Evolutionary conservation across 2,888 invertebrate genomes (phyloP), one percentile per base, ranked within the genome.

Genomic region (Uloborus plumipes): DNA sequence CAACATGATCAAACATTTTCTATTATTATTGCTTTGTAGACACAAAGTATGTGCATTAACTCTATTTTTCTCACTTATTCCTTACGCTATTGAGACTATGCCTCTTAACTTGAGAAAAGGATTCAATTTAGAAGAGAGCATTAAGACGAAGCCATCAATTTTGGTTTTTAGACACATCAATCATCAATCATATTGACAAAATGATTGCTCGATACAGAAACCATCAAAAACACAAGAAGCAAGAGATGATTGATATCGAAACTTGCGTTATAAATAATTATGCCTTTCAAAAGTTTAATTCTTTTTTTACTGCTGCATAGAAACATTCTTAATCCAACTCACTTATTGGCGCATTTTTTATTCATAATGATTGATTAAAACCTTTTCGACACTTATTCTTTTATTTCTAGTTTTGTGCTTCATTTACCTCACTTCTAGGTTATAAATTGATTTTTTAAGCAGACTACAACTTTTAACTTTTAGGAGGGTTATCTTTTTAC

Each of bases 261-360:
- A 70, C 58, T 47, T 4, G 47, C 26, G 70, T 58, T 70, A 58
- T 70, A 58, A 58, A 70, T 70, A 39, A 70, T 39, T 39, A 39
- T 39, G 39, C 11, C 39, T 39, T 39, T 39, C 39, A 39, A 39
- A 39, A 39, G 39, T 39, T 39, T 39, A 39, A 39, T 39, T 39
- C 39, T 39, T 39, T 39, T 26, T 39, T 39, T 39, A 9, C 11
- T 4, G 39, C 1, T 11, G 3, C 39, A 39, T 39, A 9, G 39
- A 39, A 39, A 39, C 11, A n/a, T 62, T 20, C 2, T 31, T 26
- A 18, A 14, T 26, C 15, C 22, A 26, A 39, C 39, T 39, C 39
- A 39, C 39, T 55, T 55, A 18, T 55, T 55, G 20, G n/a, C 2
- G 18, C 55, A 18, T 55, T 55, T 55, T n/a, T 18, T 55, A 55